Conservation (phyloP, 2,797 vertebrate species). For the Acanthopagrus latus region DNA sequence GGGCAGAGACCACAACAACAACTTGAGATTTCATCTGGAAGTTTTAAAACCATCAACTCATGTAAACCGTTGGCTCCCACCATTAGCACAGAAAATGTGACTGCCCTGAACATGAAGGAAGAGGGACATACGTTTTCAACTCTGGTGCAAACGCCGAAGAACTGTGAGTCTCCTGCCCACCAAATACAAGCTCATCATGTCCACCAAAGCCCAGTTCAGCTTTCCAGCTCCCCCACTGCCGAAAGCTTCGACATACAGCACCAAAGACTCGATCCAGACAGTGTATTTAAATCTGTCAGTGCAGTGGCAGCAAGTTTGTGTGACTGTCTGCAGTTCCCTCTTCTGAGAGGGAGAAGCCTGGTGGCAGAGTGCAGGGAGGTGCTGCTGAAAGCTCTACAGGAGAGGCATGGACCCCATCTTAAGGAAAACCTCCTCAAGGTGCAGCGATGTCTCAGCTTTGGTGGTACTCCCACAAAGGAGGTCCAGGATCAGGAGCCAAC, state of each 20-base stretch:
- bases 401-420: conserved; percentile 77
- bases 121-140: conserved; percentile 28
- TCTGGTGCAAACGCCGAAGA: conserved; percentile 38
- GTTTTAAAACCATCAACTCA: conserved; percentile 40
- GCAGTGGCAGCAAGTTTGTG: conserved; percentile 71
- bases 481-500: conserved; percentile 8
- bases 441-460: conserved; percentile 40
- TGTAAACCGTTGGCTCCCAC: conserved; percentile 44
- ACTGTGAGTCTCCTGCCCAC: conserved; percentile 9
- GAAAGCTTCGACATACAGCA: conserved; percentile 16
- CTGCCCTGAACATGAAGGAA: conserved; percentile 16
- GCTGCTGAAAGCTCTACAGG: conserved; percentile 71
- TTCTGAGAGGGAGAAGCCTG: conserved; percentile 57
- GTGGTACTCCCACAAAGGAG: not conserved
- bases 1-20: conserved; percentile 55
- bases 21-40: conserved; percentile 55
- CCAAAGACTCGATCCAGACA: conserved; percentile 8
- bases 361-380: conserved; percentile 76
- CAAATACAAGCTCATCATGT: conserved; percentile 13
- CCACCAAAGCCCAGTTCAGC: conserved; percentile 23
- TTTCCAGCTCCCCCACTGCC: conserved; percentile 24
- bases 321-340: conserved; percentile 59
- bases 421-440: conserved; percentile 72
- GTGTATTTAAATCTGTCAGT: conserved; percentile 43
- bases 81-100: conserved; percentile 32